A percentile compares a stretch with the other conserved stretches of the same genome.
These are phyloP conservation scores for Antennarius striatus DNA, from an alignment of 2,113 vertebrate genomes.

Conservation along the genomic window DNA sequence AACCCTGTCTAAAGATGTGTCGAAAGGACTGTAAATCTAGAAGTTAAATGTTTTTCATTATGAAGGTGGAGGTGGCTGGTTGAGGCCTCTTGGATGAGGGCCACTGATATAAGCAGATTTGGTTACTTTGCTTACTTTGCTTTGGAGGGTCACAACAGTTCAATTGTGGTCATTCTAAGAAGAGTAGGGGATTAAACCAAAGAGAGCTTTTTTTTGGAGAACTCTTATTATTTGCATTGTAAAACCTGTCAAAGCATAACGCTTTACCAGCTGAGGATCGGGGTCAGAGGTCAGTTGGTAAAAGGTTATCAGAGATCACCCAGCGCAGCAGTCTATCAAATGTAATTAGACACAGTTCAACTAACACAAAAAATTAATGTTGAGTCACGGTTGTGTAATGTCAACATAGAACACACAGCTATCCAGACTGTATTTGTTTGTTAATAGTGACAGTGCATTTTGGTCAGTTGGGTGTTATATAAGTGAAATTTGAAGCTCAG, in stretches of 20 bases:
- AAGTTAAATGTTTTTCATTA: neutral
- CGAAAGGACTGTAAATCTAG: neutral
- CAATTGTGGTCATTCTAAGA: slow-evolving; percentile 41
- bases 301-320: slow-evolving; percentile 26
- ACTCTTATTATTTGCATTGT: slow-evolving; percentile 36
- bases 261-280: slow-evolving; percentile 30
- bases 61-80: neutral
- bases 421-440: no score
- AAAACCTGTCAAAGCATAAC: slow-evolving; percentile 25
- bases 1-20: neutral
- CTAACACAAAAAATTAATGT: no score
- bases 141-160: slow-evolving; percentile 63
- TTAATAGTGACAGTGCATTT: no score
- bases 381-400: no score
- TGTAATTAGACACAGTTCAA: no score
- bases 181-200: slow-evolving; percentile 43
- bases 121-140: no score
- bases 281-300: slow-evolving; percentile 24
- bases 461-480: no score
- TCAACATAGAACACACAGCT: no score
- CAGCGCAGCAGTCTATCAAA: neutral
- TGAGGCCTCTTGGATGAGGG: slow-evolving; percentile 32
- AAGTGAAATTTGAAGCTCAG: no score
- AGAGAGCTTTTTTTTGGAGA: slow-evolving; percentile 8
- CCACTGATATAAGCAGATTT: slow-evolving; percentile 48